Conservation (phyloP, 1,140 invertebrate genomes). For the Caenorhabditis brenneri region DNA sequence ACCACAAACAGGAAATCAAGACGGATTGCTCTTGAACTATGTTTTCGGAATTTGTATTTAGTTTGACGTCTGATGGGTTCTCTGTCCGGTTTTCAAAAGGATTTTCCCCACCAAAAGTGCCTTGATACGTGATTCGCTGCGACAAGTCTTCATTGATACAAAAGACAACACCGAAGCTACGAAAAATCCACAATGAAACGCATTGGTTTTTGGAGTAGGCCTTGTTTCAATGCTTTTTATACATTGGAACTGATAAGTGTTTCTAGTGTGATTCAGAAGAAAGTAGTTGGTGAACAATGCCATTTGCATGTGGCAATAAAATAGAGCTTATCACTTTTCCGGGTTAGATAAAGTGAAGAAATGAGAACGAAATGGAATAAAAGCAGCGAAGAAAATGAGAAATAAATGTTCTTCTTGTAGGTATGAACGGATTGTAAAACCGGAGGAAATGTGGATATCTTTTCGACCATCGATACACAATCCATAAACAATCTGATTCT, state of each 20-base stretch:
- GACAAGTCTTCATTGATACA: not conserved
- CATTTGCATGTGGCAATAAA: not conserved
- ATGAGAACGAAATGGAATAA: not conserved
- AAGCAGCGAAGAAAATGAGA: not conserved
- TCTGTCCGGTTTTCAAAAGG: not conserved
- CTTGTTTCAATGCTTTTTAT: conserved; percentile 13
- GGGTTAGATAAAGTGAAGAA: not conserved
- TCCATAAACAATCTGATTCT: not conserved
- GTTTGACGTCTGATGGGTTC: not conserved
- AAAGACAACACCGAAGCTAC: not conserved
- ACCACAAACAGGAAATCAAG: not conserved
- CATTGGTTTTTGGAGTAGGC: not conserved
- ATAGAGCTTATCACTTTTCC: conserved; percentile 7
- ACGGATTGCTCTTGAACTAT: not conserved
- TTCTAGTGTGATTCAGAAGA: not conserved
- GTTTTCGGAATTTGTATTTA: conserved; percentile 7
- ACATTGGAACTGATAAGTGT: not conserved
- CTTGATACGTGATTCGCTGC: not conserved
- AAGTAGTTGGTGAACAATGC: not conserved
- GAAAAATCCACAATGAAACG: not conserved
- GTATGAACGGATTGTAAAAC: too few relatives aligned
- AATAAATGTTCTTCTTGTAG: not conserved
- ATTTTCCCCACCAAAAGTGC: not conserved
- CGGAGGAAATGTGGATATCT: too few relatives aligned
- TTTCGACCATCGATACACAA: too few relatives aligned